Evolutionary conservation across 2,888 invertebrate genomes (phyloP).

Genomic region (Atethmia centrago): DNA sequence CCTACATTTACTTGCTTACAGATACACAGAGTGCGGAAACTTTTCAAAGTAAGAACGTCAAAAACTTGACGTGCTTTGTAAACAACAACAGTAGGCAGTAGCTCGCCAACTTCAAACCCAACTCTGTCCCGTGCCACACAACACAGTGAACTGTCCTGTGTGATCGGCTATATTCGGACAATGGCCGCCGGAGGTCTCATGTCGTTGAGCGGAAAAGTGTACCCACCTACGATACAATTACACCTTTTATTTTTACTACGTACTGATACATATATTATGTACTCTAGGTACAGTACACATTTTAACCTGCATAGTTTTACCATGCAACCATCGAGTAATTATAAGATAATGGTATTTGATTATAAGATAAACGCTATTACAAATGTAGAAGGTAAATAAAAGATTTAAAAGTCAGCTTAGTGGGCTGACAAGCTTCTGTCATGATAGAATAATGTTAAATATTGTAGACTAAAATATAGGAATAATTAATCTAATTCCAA

Average conservation of each 20-base stretch:
- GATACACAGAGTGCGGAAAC: background rate
- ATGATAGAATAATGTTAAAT: too few species aligned
- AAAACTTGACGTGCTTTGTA: slow-evolving; percentile 10
- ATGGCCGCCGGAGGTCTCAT: slow-evolving; percentile 4
- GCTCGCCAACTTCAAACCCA: background rate
- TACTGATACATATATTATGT: background rate
- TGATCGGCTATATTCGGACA: slow-evolving; percentile 14
- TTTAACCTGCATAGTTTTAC: too few species aligned
- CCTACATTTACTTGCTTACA: background rate
- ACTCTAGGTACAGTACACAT: background rate
- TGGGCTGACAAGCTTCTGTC: too few species aligned
- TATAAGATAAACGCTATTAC: too few species aligned
- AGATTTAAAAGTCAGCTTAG: too few species aligned
- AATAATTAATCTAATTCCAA: too few species aligned
- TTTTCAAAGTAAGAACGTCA: slow-evolving; percentile 9
- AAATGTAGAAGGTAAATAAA: too few species aligned
- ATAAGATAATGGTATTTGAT: too few species aligned
- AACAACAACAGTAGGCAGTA: slow-evolving; percentile 9
- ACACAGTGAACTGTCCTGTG: background rate
- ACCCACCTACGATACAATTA: background rate
- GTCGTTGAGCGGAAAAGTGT: background rate
- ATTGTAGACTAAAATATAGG: too few species aligned
- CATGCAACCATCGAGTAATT: too few species aligned
- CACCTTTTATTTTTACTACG: background rate
- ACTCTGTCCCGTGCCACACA: background rate